A percentile compares a stretch with the other conserved stretches of the same genome.
Evolutionary conservation across 1,140 invertebrate species (phyloP).

Genomic region (Nephila pilipes): DNA sequence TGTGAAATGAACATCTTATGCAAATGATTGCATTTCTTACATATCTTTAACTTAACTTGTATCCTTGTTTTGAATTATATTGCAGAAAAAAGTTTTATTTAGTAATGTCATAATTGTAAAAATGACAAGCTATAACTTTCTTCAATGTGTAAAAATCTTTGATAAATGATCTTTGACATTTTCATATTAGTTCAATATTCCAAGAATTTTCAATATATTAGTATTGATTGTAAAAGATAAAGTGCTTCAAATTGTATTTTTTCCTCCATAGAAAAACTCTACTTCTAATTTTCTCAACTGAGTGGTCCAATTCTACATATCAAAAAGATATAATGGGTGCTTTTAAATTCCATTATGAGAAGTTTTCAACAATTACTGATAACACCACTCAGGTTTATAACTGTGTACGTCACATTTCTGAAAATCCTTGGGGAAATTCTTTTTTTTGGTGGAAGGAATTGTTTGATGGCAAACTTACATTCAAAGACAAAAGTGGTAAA

Average conservation of each 20-base stretch:
- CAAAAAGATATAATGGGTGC: neutral
- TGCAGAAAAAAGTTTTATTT: no score
- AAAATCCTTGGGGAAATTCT: conserved; percentile 30
- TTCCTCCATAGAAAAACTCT: neutral
- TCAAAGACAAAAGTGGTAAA: neutral
- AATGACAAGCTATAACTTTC: no score
- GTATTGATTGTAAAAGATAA: neutral
- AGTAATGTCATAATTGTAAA: no score
- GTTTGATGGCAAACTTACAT: neutral
- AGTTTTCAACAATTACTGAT: neutral
- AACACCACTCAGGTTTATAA: neutral
- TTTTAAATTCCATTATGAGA: neutral
- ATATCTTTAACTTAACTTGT: no score
- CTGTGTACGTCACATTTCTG: neutral
- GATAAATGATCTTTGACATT: no score
- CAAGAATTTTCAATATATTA: neutral
- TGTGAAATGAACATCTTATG: no score
- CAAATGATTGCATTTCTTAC: no score
- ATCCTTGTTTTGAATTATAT: no score
- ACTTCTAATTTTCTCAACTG: conserved; percentile 23
- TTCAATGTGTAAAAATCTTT: no score
- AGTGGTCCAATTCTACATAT: neutral
- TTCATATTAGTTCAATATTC: neutral
- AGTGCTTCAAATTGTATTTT: neutral
- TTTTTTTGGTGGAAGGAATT: conserved; percentile 22